Evolutionary conservation across 1,140 invertebrate genomes (phyloP), one percentile per base, ranked within the genome.

Genomic region (Ceratina japonica): DNA sequence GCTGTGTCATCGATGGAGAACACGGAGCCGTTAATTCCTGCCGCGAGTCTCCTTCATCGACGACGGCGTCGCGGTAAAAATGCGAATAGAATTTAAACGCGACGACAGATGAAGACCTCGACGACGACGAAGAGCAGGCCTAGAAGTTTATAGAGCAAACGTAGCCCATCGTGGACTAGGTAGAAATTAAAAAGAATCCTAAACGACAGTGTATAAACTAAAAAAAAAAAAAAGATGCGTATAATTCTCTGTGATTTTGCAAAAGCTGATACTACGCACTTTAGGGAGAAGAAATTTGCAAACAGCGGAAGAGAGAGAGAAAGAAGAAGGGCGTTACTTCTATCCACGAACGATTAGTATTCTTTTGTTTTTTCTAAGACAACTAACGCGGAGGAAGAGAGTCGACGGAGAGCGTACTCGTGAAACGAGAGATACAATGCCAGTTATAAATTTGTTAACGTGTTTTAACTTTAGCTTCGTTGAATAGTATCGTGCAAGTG

Each of bases 211-310:
- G 63, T 80, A n/a, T 72, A 24, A 44, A 44, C 37, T 44, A 44
- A 44, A 44, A 44, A 44, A 44, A 44, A 44, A n/a, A 37, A 63
- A 85, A 82, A 58, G 80, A 85, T 71, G 80, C 75, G 80, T 82
- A 84, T 44, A 69, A 86, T 82, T 86, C 83, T 85, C 85, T 85
- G 83, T 86, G 84, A 87, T 87, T 87, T 84, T 87, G 77, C 82
- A 82, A 72, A 69, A 85, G 71, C 76, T 72, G 77, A 79, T 79
- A 74, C 84, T 86, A 84, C 82, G 77, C 79, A 78, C 77, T 49
- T 80, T 82, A 82, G 70, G 74, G 54, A 37, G 68, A 24, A 58
- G n/a, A 52, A 61, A 65, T 13, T 49, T 37, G 56, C 49, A 58
- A 51, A 56, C 58, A 54, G 20, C 16, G 56, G 18, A 8, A 10